Base-by-base conservation (phyloP, 2,113 vertebrate genomes). In the Periophthalmus modestus region DNA sequence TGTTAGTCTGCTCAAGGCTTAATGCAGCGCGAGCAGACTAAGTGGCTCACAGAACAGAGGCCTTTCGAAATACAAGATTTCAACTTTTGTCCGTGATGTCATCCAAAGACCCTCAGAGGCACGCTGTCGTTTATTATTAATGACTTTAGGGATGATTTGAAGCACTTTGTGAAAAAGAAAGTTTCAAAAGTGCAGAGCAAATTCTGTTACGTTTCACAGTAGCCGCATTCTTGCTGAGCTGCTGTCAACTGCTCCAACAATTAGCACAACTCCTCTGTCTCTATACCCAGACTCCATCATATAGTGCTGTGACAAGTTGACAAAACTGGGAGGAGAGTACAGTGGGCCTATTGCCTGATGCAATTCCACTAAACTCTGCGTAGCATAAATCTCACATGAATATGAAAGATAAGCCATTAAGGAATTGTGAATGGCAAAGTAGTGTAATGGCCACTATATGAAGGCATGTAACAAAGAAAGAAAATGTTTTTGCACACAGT, bases 21-120 rank as follows among this genome's bases (percentile, higher is more conserved):
- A 77, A 82, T 85, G 85, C 79, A 73, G 81, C 83, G 21, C 68
- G 28, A 75, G 71, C 62, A 55, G 55, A 52, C 71, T 58, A 72
- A 85, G 81, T 78, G 75, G 78, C 72, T 83, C 66, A 33, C 54
- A 82, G 77, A 76, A 65, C 77, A 47, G 68, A 46, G 74, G 72
- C 58, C 47, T 80, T 73, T 55, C 71, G 62, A 75, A 72, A 77
- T 77, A 54, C 68, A 80, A 66, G 28, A n/a, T 63, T 80, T 80
- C 5, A 78, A 78, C 69, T 62, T 66, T 36, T 84, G 55, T 65
- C 48, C 74, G 55, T 75, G 68, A 80, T 16, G 52, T 84, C 82
- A 78, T 74, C 54, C 34, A 52, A 74, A 72, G 79, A 83, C 67
- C 66, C 54, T 58, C 1, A 33, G 36, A 7, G 63, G 74, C 54